Conservation (phyloP, 2,113 vertebrate species). For the Poeciliopsis prolifica region DNA sequence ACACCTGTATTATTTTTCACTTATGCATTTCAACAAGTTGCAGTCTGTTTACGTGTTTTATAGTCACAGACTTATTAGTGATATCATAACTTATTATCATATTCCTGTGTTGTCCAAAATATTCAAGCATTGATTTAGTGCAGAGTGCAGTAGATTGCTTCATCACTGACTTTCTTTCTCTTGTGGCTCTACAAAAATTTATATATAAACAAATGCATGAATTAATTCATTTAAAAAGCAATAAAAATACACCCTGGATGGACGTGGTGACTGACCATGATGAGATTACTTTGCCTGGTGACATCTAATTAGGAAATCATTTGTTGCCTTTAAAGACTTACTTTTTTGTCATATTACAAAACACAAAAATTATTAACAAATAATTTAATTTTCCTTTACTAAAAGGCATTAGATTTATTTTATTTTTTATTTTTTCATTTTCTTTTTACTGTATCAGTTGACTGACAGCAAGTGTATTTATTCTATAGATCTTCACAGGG, state of each 20-base stretch:
- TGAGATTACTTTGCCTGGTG: neutral
- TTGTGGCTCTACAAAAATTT: neutral
- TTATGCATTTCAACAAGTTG: too few species aligned
- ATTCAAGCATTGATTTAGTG: neutral
- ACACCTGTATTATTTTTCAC: too few species aligned
- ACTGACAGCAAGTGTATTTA: neutral
- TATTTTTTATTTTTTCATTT: neutral
- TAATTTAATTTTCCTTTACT: neutral
- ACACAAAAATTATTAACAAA: neutral
- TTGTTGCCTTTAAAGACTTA: neutral
- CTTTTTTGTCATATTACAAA: neutral
- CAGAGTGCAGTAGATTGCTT: neutral
- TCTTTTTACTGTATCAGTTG: neutral
- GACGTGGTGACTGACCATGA: neutral
- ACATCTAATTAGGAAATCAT: neutral
- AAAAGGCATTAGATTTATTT: neutral
- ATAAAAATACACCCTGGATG: neutral
- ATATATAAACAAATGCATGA: too few species aligned
- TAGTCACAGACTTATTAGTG: neutral
- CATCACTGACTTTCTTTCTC: too few species aligned
- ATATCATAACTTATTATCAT: too few species aligned
- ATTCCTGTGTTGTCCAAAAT: neutral
- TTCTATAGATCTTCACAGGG: constrained; percentile 1
- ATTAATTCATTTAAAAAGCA: neutral
- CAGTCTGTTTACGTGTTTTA: too few species aligned